Conservation (phyloP, 2,797 vertebrate genomes). For the Pipistrellus kuhlii region DNA sequence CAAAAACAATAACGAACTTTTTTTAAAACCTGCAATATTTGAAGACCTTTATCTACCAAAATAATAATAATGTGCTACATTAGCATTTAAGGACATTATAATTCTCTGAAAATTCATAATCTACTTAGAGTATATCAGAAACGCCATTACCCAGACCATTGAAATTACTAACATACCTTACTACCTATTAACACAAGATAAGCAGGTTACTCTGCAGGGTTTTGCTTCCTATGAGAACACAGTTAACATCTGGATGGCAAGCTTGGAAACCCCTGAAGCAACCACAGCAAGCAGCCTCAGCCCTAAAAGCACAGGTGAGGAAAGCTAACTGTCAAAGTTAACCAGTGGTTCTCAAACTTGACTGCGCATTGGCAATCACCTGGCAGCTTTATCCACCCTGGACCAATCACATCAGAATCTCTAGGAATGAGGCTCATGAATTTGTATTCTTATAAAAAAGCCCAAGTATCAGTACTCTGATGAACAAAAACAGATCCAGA, state of each 20-base stretch:
- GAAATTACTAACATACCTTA: not conserved
- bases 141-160: not conserved
- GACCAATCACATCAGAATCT: not conserved
- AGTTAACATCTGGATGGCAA: not conserved
- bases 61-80: slow-evolving; percentile 5
- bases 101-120: slow-evolving; percentile 39
- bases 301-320: not conserved
- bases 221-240: not conserved
- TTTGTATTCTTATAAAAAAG: not conserved
- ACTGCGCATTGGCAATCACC: not conserved
- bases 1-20: not conserved
- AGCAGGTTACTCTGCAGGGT: not conserved
- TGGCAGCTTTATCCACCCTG: not conserved
- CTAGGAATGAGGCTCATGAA: not conserved
- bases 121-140: not conserved
- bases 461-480: not conserved
- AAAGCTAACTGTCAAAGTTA: not conserved
- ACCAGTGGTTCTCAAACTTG: not conserved
- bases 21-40: slow-evolving; percentile 8
- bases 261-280: not conserved
- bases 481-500: too few species aligned
- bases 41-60: slow-evolving; percentile 13
- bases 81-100: not conserved
- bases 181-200: not conserved
- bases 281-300: not conserved